Base-by-base conservation (phyloP, 2,888 invertebrate genomes). In the Synergus itoensis region DNA sequence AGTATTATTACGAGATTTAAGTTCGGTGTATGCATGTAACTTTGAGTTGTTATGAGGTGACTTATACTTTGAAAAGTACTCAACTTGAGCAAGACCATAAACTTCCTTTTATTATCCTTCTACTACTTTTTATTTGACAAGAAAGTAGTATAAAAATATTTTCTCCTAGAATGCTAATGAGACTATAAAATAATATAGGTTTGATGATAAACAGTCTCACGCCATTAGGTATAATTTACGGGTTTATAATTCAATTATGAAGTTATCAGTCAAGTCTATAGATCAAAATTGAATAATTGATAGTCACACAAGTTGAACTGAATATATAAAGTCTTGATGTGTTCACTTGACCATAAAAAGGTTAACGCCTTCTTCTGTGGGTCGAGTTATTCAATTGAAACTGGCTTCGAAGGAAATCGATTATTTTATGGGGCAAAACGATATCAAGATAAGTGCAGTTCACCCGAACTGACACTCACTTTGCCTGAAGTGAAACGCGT, bases 361-460 rank as follows among this genome's bases (percentile, higher is more conserved):
- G 67, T 67, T 67, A 67, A 67, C 43, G 53, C 53, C 28, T 69
- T 48, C 18, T 67, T 28, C 65, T 41, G 18, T n/a, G 18, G 41
- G 41, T 65, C 43, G 43, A 40, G 43, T 65, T 65, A 65, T 67
- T 73, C 36, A 73, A 53, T 53, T 48, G 48, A 73, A 73, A 73
- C 53, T 40, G 40, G 53, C 73, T 69, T 48, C 69, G 69, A 43
- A 48, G 69, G 69, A 48, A 69, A 69, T 69, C 69, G 69, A 69
- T 69, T 69, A 69, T 69, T 69, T 69, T 69, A 69, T 48, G n/a
- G 48, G 69, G 69, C 69, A 48, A 43, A 48, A 69, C 69, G 69
- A 69, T 69, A 69, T 69, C 69, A 69, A 48, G 69, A 69, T 69
- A 69, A 69, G 69, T 48, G 69, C 69, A 69, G 28, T 69, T 69